Conservation (phyloP, 2,113 vertebrate genomes). For the Menidia beryllina region DNA sequence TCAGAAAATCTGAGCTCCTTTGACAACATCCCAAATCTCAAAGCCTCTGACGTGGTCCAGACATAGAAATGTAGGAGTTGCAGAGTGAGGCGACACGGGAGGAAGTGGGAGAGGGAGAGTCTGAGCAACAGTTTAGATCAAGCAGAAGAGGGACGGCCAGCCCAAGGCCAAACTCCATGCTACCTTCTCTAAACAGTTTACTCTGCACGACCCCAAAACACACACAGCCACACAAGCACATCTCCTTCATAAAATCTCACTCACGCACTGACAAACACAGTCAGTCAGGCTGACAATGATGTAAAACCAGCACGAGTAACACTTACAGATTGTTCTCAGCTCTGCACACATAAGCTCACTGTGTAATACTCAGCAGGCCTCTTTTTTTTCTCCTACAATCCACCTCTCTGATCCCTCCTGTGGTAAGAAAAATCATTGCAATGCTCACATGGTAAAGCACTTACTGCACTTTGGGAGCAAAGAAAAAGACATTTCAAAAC, state of each 20-base stretch:
- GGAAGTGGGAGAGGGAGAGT: constrained; percentile 40
- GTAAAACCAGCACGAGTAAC: constrained; percentile 6
- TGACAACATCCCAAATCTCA: background rate
- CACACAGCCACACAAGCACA: constrained; percentile 5
- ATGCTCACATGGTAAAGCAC: constrained; percentile 15
- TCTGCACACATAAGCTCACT: background rate
- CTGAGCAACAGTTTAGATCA: constrained; percentile 50
- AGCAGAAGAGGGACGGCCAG: constrained; percentile 39
- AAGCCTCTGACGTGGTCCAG: background rate
- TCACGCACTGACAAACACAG: background rate
- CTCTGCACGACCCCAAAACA: constrained; percentile 22
- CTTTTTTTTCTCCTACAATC: background rate
- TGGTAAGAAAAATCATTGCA: constrained; percentile 22
- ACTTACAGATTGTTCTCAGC: background rate
- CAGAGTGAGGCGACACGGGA: constrained; percentile 4
- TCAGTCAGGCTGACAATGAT: constrained; percentile 9
- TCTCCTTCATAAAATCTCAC: constrained; percentile 13
- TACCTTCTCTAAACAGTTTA: constrained; percentile 66
- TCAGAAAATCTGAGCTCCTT: background rate
- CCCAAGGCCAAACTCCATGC: constrained; percentile 42
- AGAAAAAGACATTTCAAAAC: background rate
- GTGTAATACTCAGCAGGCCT: background rate
- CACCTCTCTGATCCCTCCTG: constrained; percentile 37
- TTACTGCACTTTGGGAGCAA: background rate
- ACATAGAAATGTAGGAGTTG: constrained; percentile 14